Conservation (phyloP, 2,888 invertebrate genomes). For the Neocrepidodera transversa region DNA sequence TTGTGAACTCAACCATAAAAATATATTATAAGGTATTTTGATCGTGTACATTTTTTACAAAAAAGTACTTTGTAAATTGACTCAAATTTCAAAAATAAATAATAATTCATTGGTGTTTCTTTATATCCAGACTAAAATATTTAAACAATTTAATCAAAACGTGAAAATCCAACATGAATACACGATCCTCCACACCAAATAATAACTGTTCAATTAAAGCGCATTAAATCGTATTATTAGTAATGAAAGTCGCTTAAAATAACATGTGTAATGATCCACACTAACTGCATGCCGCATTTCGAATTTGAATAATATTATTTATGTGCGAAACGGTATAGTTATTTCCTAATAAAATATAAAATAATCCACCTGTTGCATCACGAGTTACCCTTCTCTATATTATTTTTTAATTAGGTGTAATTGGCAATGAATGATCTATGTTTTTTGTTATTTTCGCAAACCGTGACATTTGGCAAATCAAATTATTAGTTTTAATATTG, state of each 20-base stretch:
- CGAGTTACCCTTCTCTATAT: neutral
- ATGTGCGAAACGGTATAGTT: conserved; percentile 16
- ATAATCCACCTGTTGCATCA: conserved; percentile 29
- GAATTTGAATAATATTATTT: conserved; percentile 26
- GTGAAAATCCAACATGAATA: neutral
- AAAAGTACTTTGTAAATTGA: no score
- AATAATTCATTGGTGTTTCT: no score
- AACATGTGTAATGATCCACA: conserved; percentile 17
- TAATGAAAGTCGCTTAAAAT: conserved; percentile 14
- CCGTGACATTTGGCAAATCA: no score
- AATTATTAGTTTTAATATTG: no score
- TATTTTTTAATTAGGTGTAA: no score
- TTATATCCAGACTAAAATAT: no score
- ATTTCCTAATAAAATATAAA: conserved; percentile 31
- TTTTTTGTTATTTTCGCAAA: no score
- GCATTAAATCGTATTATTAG: conserved; percentile 12
- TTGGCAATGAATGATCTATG: no score
- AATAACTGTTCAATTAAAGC: conserved; percentile 19
- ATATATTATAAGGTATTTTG: no score
- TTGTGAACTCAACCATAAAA: no score
- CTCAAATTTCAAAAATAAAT: no score
- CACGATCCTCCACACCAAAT: neutral
- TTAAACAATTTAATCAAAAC: neutral
- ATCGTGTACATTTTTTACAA: no score
- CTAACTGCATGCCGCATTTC: conserved; percentile 1